Conservation (phyloP, 92 coral and sea anemone genomes). For the Zoanthus solanderi region DNA sequence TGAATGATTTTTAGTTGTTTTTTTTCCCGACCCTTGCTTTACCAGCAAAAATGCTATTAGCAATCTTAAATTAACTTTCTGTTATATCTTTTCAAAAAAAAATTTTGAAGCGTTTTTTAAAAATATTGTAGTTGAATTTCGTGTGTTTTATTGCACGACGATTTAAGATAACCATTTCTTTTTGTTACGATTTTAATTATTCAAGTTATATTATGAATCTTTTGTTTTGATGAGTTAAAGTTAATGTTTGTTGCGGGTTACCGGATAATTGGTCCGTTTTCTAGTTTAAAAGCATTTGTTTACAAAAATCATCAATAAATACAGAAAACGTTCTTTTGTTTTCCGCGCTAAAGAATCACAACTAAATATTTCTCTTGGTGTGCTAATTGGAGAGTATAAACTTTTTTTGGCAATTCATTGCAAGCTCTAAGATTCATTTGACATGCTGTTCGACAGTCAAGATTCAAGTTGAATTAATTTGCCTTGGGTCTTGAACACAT, state of each 20-base stretch:
- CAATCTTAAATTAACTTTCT: not conserved
- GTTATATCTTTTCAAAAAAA: not conserved
- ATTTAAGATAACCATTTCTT: slow-evolving; percentile 4
- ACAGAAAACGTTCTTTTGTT: slow-evolving; percentile 16
- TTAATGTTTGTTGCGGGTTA: slow-evolving; percentile 5
- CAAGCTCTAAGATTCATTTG: not conserved
- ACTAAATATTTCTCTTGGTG: not conserved
- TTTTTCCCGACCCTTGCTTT: not conserved
- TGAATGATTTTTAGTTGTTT: not conserved
- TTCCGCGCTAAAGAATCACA: not conserved
- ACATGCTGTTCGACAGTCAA: no score
- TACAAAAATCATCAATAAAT: slow-evolving; percentile 16
- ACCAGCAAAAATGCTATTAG: no score
- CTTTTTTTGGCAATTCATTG: not conserved
- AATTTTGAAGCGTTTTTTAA: not conserved
- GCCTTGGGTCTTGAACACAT: no score
- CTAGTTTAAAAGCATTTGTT: slow-evolving; percentile 2
- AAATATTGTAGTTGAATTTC: not conserved
- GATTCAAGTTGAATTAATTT: no score
- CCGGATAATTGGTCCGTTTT: slow-evolving; percentile 1
- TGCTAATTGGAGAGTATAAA: not conserved
- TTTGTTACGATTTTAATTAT: slow-evolving; percentile 30
- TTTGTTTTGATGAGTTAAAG: slow-evolving; percentile 25
- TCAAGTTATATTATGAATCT: slow-evolving; percentile 16
- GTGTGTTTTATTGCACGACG: not conserved